A percentile compares a stretch with the other conserved stretches of the same genome.
Conservation (phyloP, 2,797 vertebrate species). For the Hoplostethus atlanticus region DNA sequence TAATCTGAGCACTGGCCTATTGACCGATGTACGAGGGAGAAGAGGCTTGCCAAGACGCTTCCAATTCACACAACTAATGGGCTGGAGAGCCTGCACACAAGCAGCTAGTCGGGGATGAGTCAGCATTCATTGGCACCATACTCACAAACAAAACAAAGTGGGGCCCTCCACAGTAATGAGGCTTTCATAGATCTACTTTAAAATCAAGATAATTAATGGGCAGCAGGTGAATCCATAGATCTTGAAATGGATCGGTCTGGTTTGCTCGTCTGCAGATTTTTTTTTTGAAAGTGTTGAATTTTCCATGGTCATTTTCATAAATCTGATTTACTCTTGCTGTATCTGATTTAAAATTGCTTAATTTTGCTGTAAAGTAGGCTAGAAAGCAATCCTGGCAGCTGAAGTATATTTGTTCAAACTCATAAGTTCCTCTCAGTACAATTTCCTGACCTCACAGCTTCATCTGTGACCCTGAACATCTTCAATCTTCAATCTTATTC, state of each 20-base stretch:
- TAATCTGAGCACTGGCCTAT: slow-evolving; percentile 56
- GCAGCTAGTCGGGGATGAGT: slow-evolving; percentile 61
- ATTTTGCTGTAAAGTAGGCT: background rate
- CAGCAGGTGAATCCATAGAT: slow-evolving; percentile 15
- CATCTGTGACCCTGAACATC: slow-evolving; percentile 6
- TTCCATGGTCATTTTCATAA: slow-evolving; percentile 27
- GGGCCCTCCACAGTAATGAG: slow-evolving; percentile 59
- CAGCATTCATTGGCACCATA: slow-evolving; percentile 44
- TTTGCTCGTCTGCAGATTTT: slow-evolving; percentile 7
- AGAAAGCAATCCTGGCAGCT: background rate
- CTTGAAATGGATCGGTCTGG: background rate
- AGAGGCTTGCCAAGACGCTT: slow-evolving; percentile 38
- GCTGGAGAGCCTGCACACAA: slow-evolving; percentile 41
- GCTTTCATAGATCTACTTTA: slow-evolving; percentile 54
- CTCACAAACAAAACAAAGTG: slow-evolving; percentile 49
- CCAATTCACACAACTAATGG: slow-evolving; percentile 71
- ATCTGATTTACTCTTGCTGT: slow-evolving; percentile 8
- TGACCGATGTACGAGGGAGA: slow-evolving; percentile 43
- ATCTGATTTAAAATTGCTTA: too few species aligned
- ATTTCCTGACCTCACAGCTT: slow-evolving; percentile 2
- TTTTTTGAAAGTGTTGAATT: background rate
- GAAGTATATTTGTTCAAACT: background rate
- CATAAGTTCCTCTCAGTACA: background rate
- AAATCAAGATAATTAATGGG: slow-evolving; percentile 54
- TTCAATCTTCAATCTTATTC: background rate